Evolutionary conservation across 2,113 vertebrate species (phyloP).

Genomic region (Gyps fulvus): DNA sequence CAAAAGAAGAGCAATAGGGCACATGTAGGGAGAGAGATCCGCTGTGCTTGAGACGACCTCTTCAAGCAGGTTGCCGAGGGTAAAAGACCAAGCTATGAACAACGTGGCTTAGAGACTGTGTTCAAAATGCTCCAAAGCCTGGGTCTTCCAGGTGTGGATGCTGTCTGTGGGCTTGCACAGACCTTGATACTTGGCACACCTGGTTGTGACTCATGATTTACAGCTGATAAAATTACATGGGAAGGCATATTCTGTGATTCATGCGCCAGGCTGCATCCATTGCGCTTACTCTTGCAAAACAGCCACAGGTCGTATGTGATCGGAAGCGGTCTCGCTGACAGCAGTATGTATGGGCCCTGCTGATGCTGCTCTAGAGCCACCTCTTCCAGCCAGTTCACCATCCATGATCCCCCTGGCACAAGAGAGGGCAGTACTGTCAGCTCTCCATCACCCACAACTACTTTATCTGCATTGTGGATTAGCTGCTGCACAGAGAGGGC

Average conservation of each 20-base stretch:
- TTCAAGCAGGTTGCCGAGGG: not conserved
- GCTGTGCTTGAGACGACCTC: not conserved
- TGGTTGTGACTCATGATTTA: not conserved
- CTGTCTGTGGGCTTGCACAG: not conserved
- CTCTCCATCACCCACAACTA: not conserved
- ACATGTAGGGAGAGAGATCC: not conserved
- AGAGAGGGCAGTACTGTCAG: not conserved
- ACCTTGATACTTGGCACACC: not conserved
- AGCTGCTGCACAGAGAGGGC: not conserved
- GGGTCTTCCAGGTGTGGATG: not conserved
- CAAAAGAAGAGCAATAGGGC: not conserved
- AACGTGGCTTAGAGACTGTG: not conserved
- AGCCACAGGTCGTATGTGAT: rapidly evolving
- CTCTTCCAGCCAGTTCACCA: not conserved
- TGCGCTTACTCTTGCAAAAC: not conserved
- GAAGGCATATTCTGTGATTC: not conserved
- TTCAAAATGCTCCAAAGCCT: not conserved
- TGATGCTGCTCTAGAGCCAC: not conserved
- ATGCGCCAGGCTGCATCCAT: not conserved
- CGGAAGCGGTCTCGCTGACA: rapidly evolving
- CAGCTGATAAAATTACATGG: rapidly evolving
- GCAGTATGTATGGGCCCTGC: rapidly evolving
- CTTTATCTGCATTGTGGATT: not conserved
- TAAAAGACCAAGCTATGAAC: not conserved
- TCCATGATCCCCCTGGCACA: not conserved